Percentiles rank a stretch among this genome's conserved stretches.
phyloP scores from a whole-genome alignment of 2,888 invertebrate genomes.

The Drosophila merina region DNA sequence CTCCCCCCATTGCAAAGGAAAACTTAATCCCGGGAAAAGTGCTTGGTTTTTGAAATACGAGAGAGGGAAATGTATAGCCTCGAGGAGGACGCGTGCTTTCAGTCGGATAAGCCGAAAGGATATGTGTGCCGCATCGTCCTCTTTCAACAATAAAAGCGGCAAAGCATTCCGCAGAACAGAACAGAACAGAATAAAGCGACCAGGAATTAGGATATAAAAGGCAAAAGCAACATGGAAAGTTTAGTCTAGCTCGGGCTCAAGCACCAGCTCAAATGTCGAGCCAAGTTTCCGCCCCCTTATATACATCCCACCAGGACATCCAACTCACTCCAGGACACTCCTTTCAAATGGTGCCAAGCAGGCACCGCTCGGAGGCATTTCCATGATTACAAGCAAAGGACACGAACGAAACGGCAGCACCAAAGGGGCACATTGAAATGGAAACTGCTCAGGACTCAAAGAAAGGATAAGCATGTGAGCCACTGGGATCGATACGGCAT shows the following conservation, averaged over 20 bases:
- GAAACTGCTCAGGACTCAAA: conserved; percentile 37
- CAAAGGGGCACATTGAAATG: conserved; percentile 55
- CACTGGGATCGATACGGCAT: conserved; percentile 19
- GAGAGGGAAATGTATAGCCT: conserved; percentile 57
- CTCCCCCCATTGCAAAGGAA: conserved; percentile 10
- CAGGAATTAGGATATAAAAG: conserved; percentile 27
- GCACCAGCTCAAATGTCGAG: conserved; percentile 55
- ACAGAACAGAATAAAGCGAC: conserved; percentile 11
- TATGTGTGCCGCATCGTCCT: conserved; percentile 46
- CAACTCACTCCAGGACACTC: conserved; percentile 7
- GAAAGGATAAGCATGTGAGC: conserved; percentile 17
- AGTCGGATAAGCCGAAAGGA: conserved; percentile 67
- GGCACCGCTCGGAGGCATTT: conserved; percentile 49
- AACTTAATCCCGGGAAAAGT: conserved; percentile 72
- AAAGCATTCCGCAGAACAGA: conserved; percentile 42
- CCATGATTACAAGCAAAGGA: conserved; percentile 37
- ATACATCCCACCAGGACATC: not conserved
- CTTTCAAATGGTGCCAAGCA: conserved; percentile 55
- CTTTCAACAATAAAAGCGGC: conserved; percentile 55
- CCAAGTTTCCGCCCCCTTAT: conserved; percentile 37
- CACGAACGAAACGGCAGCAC: conserved; percentile 11
- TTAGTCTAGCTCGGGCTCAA: conserved; percentile 41
- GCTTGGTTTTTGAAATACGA: conserved; percentile 70
- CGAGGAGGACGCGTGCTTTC: conserved; percentile 58
- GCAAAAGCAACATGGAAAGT: conserved; percentile 41